These are phyloP conservation scores for Ormyrus rosae DNA, from an alignment of 2,888 invertebrate genomes.

Conservation along the genomic window DNA sequence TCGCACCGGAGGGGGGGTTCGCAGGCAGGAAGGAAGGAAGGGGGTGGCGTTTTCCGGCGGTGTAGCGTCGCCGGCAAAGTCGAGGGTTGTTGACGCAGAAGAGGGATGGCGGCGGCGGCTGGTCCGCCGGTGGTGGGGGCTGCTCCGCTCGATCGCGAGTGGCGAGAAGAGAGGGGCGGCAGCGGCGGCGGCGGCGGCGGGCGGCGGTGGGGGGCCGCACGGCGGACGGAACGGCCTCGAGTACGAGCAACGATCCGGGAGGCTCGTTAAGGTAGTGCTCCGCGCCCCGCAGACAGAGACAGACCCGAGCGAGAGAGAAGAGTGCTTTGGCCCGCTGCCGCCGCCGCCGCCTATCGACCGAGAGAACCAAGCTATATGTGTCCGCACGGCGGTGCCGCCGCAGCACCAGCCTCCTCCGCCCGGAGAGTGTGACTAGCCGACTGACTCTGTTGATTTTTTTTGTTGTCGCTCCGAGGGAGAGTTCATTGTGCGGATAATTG, in stretches of 20 bases:
- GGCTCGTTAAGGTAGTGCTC: conserved; percentile 73
- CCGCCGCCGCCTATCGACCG: conserved; percentile 36
- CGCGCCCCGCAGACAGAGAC: conserved; percentile 70
- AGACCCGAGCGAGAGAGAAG: conserved; percentile 31
- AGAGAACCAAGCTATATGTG: not conserved
- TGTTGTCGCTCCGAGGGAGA: too few species aligned
- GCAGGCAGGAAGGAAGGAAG: conserved; percentile 33
- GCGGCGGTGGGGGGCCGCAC: conserved; percentile 69
- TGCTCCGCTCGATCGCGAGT: too few species aligned
- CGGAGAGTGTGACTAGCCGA: too few species aligned
- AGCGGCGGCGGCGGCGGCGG: not conserved
- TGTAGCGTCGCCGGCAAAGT: conserved; percentile 48
- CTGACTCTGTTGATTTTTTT: too few species aligned
- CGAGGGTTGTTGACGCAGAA: conserved; percentile 47
- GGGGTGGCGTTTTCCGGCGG: conserved; percentile 40
- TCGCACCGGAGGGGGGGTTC: not conserved
- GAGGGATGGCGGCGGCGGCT: conserved; percentile 18
- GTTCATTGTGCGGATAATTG: too few species aligned
- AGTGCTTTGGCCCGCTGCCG: not conserved
- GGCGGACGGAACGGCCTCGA: conserved; percentile 70
- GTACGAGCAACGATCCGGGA: conserved; percentile 70
- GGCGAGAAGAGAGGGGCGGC: too few species aligned
- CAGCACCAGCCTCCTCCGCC: not conserved
- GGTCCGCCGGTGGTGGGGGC: not conserved
- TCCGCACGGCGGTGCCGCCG: not conserved